Base-by-base conservation (phyloP, 2,888 invertebrate genomes). In the Oscheius onirici region DNA sequence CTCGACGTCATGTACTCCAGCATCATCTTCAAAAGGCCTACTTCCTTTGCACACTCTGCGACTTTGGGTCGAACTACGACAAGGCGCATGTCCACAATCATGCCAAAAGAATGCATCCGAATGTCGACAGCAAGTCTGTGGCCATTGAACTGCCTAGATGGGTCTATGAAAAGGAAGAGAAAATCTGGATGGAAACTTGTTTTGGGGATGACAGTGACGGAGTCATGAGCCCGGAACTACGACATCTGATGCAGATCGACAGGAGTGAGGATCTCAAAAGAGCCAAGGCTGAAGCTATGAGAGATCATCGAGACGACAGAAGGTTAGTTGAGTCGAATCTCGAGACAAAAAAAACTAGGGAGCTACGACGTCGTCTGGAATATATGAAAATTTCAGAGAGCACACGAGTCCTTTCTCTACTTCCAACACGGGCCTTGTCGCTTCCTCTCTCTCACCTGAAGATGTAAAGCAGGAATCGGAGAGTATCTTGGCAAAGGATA, bases 81-180 rank as follows among this genome's bases (percentile, higher is more conserved):
- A 63, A 63, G 49, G 63, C 63, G 6, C 63, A 63, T 20, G 34
- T 63, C 15, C 10, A 26, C 17, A 17, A 24, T n/a, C 63, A 63
- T 20, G 22, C 46, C 26, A 46, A 15, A 24, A 22, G 49, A n/a
- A 49, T 63, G 34, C 63, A 63, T 20, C 15, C 8, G 10, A 24
- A n/a, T 3, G 17, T 11, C 13, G 17, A 34, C 34, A 6, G 34
- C 34, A 34, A 17, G 43, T n/a, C 40, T 6, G 24, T 40, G 17
- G 40, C 22, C 20, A 41, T n/a, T 40, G 58, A 20, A 17, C 10
- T 43, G 13, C 26, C 22, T 28, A 58, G 40, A 40, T n/a, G 20
- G 10, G 58, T 41, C 17, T 58, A 41, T 17, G n/a, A 20, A 8
- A 20, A n/a, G 43, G 58, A 58, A 41, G 58, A 58, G 58, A 15